Evolutionary conservation across 2,888 invertebrate species (phyloP), one percentile per base, ranked within the genome.

Genomic region (Caenorhabditis plicata): DNA sequence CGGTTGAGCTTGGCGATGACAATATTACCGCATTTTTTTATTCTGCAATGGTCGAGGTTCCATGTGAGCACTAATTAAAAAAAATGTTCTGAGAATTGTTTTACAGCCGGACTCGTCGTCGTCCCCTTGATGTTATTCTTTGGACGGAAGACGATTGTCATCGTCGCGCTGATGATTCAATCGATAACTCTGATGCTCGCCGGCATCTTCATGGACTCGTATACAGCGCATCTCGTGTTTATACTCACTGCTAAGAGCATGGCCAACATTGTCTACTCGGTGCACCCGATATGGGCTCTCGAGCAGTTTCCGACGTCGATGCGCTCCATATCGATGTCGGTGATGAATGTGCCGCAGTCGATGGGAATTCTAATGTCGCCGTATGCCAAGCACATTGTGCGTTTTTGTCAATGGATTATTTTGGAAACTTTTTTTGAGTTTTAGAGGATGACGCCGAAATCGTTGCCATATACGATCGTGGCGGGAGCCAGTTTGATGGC

Each of bases 271-370:
- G 44, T 55, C 26, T 62, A 62, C 45, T 33, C 53, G n/a, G 55
- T 62, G 4, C 62, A 62, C 19, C 62, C 62, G 3, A 62, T 62
- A 20, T 62, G 62, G 62, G 62, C 55, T 8, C 48, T 35, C 5
- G 62, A 62, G 20, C 62, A 62, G 35, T 62, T 62, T 23, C 62
- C 62, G 4, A 62, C 62, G 15, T 55, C 62, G 0, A 55, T 45
- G 2, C 27, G 62, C 17, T 52, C 52, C 0, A 33, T 62, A 3
- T 51, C 49, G 13, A 55, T 52, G 25, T 55, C 62, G 0, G 13
- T 62, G 13, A 56, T 56, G 48, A 62, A 62, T 27, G 42, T 62
- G 22, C 62, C 62, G 4, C 62, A 62, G 23, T 55, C 55, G 19
- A 31, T 56, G 22, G 62, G 62, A 32, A 56, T 62, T 15, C 51